These are phyloP conservation scores for Dendrophyllia cribrosa DNA, from an alignment of 64 coral and sea anemone genomes.

Conservation along the genomic window DNA sequence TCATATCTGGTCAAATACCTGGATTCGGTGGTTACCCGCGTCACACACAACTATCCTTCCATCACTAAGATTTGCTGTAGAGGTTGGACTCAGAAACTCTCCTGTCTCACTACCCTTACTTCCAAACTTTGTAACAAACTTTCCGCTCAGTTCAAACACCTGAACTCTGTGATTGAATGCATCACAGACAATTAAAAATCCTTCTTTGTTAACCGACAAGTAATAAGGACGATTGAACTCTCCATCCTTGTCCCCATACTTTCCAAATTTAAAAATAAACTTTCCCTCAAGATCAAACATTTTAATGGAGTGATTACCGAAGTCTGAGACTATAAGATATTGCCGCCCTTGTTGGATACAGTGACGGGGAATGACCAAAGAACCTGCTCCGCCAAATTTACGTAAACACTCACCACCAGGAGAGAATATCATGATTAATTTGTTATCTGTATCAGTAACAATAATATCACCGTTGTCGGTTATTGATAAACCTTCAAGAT, in stretches of 20 bases:
- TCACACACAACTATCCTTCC: too few relatives aligned
- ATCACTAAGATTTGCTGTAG: too few relatives aligned
- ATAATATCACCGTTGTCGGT: constrained; percentile 11
- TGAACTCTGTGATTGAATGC: too few relatives aligned
- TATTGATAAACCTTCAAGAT: too few relatives aligned
- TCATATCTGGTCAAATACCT: too few relatives aligned
- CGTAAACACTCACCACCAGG: constrained; percentile 39
- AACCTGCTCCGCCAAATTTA: neutral
- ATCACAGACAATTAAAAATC: constrained; percentile 51
- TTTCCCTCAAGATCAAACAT: neutral
- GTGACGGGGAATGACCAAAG: neutral
- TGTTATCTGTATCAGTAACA: constrained; percentile 34
- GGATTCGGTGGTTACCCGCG: too few relatives aligned
- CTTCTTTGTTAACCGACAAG: constrained; percentile 46
- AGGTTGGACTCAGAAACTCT: too few relatives aligned
- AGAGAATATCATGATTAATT: constrained; percentile 49
- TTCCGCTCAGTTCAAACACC: too few relatives aligned
- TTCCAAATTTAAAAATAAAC: constrained; percentile 54
- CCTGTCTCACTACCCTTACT: too few relatives aligned
- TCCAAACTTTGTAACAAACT: too few relatives aligned
- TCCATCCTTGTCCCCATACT: neutral
- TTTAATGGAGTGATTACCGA: too few relatives aligned
- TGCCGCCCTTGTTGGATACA: neutral
- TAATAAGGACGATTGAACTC: constrained; percentile 38
- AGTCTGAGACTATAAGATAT: constrained; percentile 5